Evolutionary conservation across 64 coral and sea anemone genomes (phyloP).

Genomic region (Stylophora pistillata): DNA sequence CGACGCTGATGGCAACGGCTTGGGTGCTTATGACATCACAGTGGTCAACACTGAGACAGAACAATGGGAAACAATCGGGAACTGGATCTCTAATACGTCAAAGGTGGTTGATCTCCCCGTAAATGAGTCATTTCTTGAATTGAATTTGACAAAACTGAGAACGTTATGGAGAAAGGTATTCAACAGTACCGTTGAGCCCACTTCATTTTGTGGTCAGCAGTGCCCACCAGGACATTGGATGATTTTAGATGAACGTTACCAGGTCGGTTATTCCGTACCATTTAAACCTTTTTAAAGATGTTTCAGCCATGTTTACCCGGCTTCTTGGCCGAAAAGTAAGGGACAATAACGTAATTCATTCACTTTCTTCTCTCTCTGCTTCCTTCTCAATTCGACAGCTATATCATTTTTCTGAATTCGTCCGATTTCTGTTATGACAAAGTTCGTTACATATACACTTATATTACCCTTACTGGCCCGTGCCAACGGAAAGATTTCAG

Average conservation of each 20-base stretch:
- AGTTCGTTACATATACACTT: too few relatives aligned
- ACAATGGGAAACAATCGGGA: constrained; percentile 63
- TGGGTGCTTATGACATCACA: constrained; percentile 77
- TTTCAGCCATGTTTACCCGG: neutral
- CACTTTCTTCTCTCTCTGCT: too few relatives aligned
- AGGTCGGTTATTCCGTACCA: constrained; percentile 30
- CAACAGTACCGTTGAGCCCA: constrained; percentile 20
- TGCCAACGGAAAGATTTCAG: too few relatives aligned
- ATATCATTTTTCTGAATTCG: too few relatives aligned
- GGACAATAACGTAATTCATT: too few relatives aligned
- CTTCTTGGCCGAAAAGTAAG: too few relatives aligned
- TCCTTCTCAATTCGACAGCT: too few relatives aligned
- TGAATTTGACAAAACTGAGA: constrained; percentile 41
- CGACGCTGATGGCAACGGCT: constrained; percentile 65
- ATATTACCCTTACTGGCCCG: too few relatives aligned
- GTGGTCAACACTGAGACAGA: constrained; percentile 63
- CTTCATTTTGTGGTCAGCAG: constrained; percentile 62
- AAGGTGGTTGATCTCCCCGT: constrained; percentile 22
- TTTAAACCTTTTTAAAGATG: neutral
- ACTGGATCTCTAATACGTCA: constrained; percentile 75
- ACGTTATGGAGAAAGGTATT: constrained; percentile 48
- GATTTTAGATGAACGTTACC: constrained; percentile 35
- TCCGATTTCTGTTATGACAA: too few relatives aligned
- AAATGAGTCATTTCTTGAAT: constrained; percentile 64
- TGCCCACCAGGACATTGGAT: constrained; percentile 70